Evolutionary conservation across 2,113 vertebrate genomes (phyloP).

Genomic region (Ceuthmochares aereus): DNA sequence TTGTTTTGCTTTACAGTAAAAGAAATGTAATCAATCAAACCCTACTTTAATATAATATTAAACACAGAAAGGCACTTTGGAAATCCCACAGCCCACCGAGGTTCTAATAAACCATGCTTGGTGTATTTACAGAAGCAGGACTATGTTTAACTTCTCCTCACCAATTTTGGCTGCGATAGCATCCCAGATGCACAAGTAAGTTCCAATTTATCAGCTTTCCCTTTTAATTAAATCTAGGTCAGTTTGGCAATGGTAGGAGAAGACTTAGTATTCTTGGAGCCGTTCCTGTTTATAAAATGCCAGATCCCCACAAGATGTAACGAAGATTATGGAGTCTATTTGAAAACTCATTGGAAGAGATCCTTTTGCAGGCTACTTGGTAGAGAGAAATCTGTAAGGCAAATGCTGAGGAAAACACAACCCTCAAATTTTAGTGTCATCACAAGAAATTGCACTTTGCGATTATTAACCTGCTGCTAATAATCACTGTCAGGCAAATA

Average conservation of each 20-base stretch:
- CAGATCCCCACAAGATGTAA: not conserved
- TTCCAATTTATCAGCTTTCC: not conserved
- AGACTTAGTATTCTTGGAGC: not conserved
- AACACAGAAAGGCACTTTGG: not conserved
- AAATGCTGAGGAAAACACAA: not conserved
- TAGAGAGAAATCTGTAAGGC: not conserved
- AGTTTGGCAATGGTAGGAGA: not conserved
- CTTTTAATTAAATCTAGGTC: not conserved
- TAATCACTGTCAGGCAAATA: not conserved
- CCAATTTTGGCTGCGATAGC: not conserved
- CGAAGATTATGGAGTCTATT: not conserved
- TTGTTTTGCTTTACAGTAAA: not conserved
- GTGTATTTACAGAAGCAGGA: not conserved
- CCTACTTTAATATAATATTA: not conserved
- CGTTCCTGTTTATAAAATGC: not conserved
- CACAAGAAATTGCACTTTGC: not conserved
- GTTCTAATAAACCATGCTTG: not conserved
- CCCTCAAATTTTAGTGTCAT: not conserved
- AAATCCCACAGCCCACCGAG: not conserved
- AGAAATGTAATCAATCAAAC: not conserved
- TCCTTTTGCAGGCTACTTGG: fast-evolving
- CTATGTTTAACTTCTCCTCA: not conserved
- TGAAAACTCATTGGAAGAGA: not conserved
- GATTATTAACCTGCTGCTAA: not conserved
- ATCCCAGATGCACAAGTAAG: not conserved